Evolutionary conservation across 2,797 vertebrate genomes (phyloP).

Genomic region (Pseudopleuronectes americanus): DNA sequence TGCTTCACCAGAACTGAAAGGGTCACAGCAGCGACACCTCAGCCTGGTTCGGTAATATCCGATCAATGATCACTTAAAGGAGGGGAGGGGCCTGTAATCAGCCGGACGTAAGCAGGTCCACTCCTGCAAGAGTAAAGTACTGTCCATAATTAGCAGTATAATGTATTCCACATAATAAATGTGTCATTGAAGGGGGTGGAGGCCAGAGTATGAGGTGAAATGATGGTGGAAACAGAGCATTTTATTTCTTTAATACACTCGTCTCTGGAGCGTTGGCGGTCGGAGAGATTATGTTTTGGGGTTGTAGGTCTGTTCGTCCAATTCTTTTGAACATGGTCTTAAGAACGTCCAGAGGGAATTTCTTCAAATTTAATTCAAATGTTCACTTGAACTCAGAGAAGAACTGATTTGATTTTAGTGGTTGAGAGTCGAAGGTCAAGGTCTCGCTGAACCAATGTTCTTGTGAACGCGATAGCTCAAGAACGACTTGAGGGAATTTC

Average conservation of each 20-base stretch:
- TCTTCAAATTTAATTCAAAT: no score
- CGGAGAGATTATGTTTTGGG: no score
- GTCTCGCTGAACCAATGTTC: no score
- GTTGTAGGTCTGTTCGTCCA: no score
- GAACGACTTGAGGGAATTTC: no score
- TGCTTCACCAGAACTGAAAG: constrained; percentile 67
- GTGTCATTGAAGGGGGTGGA: constrained; percentile 57
- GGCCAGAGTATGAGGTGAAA: constrained; percentile 39
- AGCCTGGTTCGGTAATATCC: constrained; percentile 65
- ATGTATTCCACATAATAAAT: constrained; percentile 60
- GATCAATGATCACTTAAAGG: constrained; percentile 79
- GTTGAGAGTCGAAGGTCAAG: no score
- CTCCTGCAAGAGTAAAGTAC: constrained; percentile 60
- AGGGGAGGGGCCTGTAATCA: constrained; percentile 54
- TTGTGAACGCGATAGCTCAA: no score
- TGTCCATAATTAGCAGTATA: constrained; percentile 62
- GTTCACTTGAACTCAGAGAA: no score
- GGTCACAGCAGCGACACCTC: constrained; percentile 66
- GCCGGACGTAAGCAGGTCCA: constrained; percentile 41
- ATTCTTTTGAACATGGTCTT: no score
- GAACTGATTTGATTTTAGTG: no score
- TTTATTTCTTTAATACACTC: not conserved
- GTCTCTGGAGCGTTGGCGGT: no score
- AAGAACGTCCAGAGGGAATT: no score
- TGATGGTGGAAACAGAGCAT: constrained; percentile 28